phyloP scores from a whole-genome alignment of 2,113 vertebrate genomes.

The Leiothrix lutea region DNA sequence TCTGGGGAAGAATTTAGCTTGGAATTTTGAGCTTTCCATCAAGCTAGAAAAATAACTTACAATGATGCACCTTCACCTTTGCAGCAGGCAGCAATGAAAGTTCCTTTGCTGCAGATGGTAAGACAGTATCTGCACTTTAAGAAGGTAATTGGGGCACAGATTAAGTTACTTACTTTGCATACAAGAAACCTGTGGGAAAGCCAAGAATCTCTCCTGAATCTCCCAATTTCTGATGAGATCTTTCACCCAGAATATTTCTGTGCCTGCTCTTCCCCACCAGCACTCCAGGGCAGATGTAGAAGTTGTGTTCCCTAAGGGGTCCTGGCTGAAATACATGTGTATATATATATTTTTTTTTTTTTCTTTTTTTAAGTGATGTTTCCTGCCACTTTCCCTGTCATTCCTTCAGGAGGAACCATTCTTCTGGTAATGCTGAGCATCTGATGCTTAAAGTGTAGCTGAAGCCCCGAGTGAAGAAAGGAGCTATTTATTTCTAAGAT shows the following conservation, averaged over 20 bases:
- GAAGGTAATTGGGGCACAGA: conserved; percentile 27
- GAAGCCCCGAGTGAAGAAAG: background rate
- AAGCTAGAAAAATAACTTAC: background rate
- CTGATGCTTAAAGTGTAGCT: background rate
- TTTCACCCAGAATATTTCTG: background rate
- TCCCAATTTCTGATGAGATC: background rate
- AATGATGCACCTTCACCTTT: background rate
- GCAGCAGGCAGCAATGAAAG: background rate
- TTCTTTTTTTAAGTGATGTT: background rate
- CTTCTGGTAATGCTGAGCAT: background rate
- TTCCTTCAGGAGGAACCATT: background rate
- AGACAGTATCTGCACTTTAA: background rate
- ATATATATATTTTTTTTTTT: too few relatives aligned
- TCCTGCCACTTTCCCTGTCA: background rate
- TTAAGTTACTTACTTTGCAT: conserved; percentile 44
- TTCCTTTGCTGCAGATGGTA: background rate
- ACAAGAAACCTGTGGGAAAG: conserved; percentile 28
- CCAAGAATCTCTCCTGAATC: conserved; percentile 5
- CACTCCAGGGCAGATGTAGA: background rate
- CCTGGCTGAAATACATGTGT: background rate
- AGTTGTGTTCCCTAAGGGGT: background rate
- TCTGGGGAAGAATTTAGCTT: background rate
- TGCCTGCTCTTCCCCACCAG: background rate
- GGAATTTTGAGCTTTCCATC: background rate
- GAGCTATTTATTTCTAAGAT: background rate